phyloP scores from a whole-genome alignment of 1,140 invertebrate species.

The Drosophila ananassae region DNA sequence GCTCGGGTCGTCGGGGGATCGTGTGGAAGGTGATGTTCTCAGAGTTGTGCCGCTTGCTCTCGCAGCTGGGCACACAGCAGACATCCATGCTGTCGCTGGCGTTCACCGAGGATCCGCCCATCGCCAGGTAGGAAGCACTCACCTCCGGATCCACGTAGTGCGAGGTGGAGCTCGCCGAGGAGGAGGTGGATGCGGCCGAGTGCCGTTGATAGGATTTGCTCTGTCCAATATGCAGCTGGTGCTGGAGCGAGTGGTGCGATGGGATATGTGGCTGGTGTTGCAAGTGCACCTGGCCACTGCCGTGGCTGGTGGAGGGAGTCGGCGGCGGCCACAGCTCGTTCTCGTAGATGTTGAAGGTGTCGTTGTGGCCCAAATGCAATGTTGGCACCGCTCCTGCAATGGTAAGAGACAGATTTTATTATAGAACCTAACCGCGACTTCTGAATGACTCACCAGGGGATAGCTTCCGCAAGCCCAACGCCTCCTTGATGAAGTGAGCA shows the following conservation, averaged over 20 bases:
- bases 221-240: slow-evolving; percentile 28
- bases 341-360: slow-evolving; percentile 80
- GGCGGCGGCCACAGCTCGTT: slow-evolving; percentile 78
- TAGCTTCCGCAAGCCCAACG: slow-evolving; percentile 69
- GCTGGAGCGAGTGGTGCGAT: slow-evolving; percentile 38
- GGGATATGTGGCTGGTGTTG: slow-evolving; percentile 46
- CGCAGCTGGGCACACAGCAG: slow-evolving; percentile 75
- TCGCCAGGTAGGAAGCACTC: slow-evolving; percentile 49
- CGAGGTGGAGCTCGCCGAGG: slow-evolving; percentile 66
- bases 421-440: background rate
- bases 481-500: slow-evolving; percentile 78
- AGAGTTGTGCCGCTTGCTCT: slow-evolving; percentile 74
- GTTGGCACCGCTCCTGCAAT: slow-evolving; percentile 72
- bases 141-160: slow-evolving; percentile 65
- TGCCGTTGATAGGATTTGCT: slow-evolving; percentile 63
- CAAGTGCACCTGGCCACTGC: slow-evolving; percentile 30
- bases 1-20: slow-evolving; percentile 74
- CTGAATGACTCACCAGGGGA: slow-evolving; percentile 57
- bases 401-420: background rate
- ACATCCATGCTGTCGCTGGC: slow-evolving; percentile 72
- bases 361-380: slow-evolving; percentile 75
- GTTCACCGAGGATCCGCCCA: slow-evolving; percentile 38
- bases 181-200: slow-evolving; percentile 66
- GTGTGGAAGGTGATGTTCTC: slow-evolving; percentile 81
- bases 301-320: slow-evolving; percentile 31